Evolutionary conservation across 1,140 invertebrate species (phyloP).

Genomic region (Hestina assimilis): DNA sequence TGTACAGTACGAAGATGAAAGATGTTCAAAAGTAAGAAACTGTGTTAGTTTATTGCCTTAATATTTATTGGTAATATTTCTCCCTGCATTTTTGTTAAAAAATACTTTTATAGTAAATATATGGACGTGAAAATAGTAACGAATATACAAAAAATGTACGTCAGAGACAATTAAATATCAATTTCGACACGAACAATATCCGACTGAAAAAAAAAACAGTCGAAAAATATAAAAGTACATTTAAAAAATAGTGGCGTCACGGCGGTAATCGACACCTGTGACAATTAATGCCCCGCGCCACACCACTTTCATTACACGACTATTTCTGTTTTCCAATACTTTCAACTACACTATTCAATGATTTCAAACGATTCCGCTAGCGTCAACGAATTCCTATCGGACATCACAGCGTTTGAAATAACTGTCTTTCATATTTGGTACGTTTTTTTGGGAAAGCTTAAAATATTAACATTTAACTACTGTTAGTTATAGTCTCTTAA

Average conservation of each 20-base stretch:
- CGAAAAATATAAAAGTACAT: constrained; percentile 35
- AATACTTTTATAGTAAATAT: too few species aligned
- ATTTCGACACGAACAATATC: constrained; percentile 20
- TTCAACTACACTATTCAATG: constrained; percentile 13
- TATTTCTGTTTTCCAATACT: constrained; percentile 34
- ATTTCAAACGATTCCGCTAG: constrained; percentile 25
- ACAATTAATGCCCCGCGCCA: constrained; percentile 57
- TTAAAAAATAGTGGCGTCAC: constrained; percentile 31
- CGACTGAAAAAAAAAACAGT: constrained; percentile 19
- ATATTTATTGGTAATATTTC: too few species aligned
- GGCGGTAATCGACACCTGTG: constrained; percentile 65
- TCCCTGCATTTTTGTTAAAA: too few species aligned
- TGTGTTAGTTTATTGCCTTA: too few species aligned
- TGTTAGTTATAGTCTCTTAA: too few species aligned
- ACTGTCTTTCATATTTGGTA: neutral
- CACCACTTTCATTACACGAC: constrained; percentile 53
- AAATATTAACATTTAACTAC: too few species aligned
- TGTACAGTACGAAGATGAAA: too few species aligned
- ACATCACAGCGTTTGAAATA: neutral
- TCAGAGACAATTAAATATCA: constrained; percentile 16
- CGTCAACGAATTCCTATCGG: neutral
- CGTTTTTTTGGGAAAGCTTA: too few species aligned
- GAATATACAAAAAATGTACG: neutral
- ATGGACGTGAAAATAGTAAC: too few species aligned
- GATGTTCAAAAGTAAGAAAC: too few species aligned